These are phyloP conservation scores for Drosophila subpulchrella DNA, from an alignment of 1,140 invertebrate species.

Conservation along the genomic window DNA sequence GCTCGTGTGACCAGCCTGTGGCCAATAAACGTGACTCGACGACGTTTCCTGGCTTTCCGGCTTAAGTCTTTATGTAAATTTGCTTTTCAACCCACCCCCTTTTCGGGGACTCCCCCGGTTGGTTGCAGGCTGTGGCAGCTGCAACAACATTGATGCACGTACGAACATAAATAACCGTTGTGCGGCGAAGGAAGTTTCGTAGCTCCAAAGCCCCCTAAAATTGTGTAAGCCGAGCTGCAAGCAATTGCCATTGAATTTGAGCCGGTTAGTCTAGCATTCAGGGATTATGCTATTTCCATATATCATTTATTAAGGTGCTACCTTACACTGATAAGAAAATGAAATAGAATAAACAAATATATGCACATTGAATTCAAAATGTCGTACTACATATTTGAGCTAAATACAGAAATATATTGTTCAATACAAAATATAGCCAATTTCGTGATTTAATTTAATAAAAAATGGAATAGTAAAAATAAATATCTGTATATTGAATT, in stretches of 20 bases:
- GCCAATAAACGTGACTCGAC: slow-evolving; percentile 73
- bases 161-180: slow-evolving; percentile 47
- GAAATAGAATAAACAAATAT: too few relatives aligned
- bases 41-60: slow-evolving; percentile 62
- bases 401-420: too few relatives aligned
- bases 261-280: not conserved
- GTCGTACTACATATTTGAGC: too few relatives aligned
- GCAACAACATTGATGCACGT: slow-evolving; percentile 51
- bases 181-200: slow-evolving; percentile 20
- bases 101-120: slow-evolving; percentile 1
- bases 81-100: slow-evolving; percentile 10
- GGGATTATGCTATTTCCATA: not conserved
- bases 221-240: slow-evolving; percentile 16
- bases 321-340: too few relatives aligned
- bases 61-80: slow-evolving; percentile 66
- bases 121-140: slow-evolving; percentile 58
- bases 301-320: not conserved
- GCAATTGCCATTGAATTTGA: slow-evolving; percentile 34
- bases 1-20: slow-evolving; percentile 57
- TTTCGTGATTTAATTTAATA: too few relatives aligned
- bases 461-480: too few relatives aligned
- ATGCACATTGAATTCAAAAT: too few relatives aligned
- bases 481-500: too few relatives aligned
- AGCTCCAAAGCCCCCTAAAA: slow-evolving; percentile 25
- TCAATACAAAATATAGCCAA: too few relatives aligned